phyloP scores from a whole-genome alignment of 2,797 vertebrate species.

The Danio albolineatus region DNA sequence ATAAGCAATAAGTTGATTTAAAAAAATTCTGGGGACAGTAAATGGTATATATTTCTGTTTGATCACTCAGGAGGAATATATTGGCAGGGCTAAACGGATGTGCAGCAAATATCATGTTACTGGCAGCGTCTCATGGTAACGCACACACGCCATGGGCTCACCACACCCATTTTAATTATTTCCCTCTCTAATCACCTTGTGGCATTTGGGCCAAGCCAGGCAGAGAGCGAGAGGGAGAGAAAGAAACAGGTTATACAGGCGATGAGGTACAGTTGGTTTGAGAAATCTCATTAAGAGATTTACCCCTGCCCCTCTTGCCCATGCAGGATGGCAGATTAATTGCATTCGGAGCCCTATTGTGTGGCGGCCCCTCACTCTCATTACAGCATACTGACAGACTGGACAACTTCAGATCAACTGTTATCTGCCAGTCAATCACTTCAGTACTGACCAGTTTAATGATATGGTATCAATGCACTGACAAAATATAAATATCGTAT shows the following conservation, averaged over 20 bases:
- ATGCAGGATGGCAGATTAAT: conserved; percentile 88
- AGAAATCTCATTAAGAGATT: conserved; percentile 97
- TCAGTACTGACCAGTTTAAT: not conserved
- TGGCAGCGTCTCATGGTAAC: conserved; percentile 38
- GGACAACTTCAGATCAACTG: conserved; percentile 3
- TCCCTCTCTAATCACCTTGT: conserved; percentile 91
- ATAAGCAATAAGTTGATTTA: not conserved
- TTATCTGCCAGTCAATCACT: not conserved
- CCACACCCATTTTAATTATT: conserved; percentile 93
- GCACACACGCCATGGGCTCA: conserved; percentile 66
- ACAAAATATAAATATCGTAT: not conserved
- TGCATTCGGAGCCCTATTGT: conserved; percentile 93
- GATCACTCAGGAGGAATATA: not conserved
- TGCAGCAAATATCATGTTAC: conserved; percentile 23
- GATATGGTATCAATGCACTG: not conserved
- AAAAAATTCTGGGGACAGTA: not conserved
- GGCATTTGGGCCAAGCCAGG: conserved; percentile 82
- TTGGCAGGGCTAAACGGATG: conserved; percentile 3
- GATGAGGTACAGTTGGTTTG: conserved; percentile 79
- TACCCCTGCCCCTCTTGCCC: conserved; percentile 87
- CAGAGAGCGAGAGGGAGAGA: conserved; percentile 39
- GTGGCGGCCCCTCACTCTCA: conserved; percentile 84
- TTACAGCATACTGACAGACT: conserved; percentile 65
- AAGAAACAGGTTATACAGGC: conserved; percentile 60
- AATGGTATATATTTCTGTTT: not conserved